Evolutionary conservation across 35 echinoderm and acorn worm genomes (phyloP).

Genomic region (Ptychodera flava): DNA sequence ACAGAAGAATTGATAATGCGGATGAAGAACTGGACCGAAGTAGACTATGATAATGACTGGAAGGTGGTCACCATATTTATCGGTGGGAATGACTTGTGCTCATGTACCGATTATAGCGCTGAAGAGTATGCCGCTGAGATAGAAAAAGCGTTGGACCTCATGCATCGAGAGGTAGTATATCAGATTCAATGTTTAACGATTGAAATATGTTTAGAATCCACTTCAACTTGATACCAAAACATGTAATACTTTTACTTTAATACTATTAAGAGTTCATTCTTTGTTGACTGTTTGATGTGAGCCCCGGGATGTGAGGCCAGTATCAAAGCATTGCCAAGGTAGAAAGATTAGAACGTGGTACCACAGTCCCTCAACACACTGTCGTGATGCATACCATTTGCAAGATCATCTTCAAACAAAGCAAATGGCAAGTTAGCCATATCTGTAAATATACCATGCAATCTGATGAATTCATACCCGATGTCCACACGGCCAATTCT

Average conservation of each 20-base stretch:
- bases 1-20: conserved; percentile 23
- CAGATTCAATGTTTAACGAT: not conserved
- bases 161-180: conserved; percentile 31
- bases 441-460: conserved; percentile 42
- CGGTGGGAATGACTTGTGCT: conserved; percentile 53
- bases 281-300: too few relatives aligned
- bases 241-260: too few relatives aligned
- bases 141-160: conserved; percentile 34
- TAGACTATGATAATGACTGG: conserved; percentile 52
- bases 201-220: too few relatives aligned
- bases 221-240: too few relatives aligned
- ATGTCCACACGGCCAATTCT: conserved; percentile 2
- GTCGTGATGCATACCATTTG: too few relatives aligned
- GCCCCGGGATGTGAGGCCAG: too few relatives aligned
- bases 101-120: conserved; percentile 17
- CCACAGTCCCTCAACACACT: conserved; percentile 40
- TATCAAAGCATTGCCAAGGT: too few relatives aligned
- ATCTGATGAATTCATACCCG: conserved; percentile 42
- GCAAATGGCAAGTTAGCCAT: too few relatives aligned
- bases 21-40: conserved; percentile 29
- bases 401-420: too few relatives aligned
- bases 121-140: conserved; percentile 43
- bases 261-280: too few relatives aligned
- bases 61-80: conserved; percentile 53
- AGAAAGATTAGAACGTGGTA: too few relatives aligned